Base-by-base conservation (phyloP, 2,113 vertebrate genomes). In the Podocnemis expansa region DNA sequence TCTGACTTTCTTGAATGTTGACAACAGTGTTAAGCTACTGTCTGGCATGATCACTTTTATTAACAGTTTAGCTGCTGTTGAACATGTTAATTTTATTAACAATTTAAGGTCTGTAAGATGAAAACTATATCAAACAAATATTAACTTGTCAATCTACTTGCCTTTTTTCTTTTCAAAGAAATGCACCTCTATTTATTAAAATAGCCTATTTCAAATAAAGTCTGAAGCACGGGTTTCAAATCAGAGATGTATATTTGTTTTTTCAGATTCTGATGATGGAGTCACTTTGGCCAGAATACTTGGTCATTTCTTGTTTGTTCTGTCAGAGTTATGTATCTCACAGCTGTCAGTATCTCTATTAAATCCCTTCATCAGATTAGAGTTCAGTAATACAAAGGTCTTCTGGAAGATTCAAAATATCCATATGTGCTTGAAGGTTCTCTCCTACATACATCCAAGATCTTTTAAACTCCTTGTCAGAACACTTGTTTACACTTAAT, bases 361-460 rank as follows among this genome's bases (percentile, higher is more conserved):
- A 58, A 8, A 14, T 78, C 84, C 58, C 25, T 85, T 41, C 56
- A 5, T 52, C 21, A 73, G 3, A 34, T 93, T 54, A 78, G 13
- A 91, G 82, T 16, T 86, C 80, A 96, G 56, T 60, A 34, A 80
- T 80, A 84, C 22, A 51, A 5, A 86, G 41, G 60, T 94, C 67
- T 90, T 49, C 76, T 29, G 70, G 49, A 80, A 41, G 14, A 75
- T 3, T 0, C 0, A 1, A 82, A 29, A 8, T 38, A 85, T 34
- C 84, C 49, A 31, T 54, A 47, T 21, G 82, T 93, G 88, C 76
- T 10, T 87, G 70, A 84, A 76, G 21, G 60, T 52, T 78, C 5
- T 19, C 49, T 90, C 55, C 90, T 91, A 91, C 43, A 55, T 11
- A 0, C 3, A 60, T 82, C 38, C 73, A 80, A 86, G 13, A 88